Conservation (phyloP, 2,113 vertebrate species). For the Phylloscopus trochiloides region DNA sequence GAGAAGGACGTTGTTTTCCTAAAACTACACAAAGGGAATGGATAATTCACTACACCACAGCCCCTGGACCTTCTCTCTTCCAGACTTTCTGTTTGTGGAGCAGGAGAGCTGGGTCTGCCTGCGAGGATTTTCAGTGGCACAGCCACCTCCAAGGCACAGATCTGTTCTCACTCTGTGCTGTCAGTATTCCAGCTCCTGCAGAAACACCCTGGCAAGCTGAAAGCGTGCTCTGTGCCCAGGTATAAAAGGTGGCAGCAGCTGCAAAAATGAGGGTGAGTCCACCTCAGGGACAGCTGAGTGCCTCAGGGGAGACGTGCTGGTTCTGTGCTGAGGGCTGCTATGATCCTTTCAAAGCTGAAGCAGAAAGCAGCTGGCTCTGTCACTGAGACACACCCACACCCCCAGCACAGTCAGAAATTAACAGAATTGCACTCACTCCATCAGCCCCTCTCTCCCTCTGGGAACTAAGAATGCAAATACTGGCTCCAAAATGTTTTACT, state of each 20-base stretch:
- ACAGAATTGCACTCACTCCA: background rate
- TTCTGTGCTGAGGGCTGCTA: background rate
- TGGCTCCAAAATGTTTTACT: background rate
- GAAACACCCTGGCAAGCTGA: background rate
- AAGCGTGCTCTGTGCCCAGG: accelerated
- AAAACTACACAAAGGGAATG: background rate
- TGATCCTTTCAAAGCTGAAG: background rate
- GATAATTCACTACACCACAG: background rate
- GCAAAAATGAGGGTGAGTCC: background rate
- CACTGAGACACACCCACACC: background rate
- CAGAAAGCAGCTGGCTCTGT: background rate
- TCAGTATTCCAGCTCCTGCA: background rate
- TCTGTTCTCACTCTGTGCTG: background rate
- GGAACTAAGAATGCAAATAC: background rate
- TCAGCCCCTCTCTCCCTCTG: background rate
- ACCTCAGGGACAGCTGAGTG: background rate
- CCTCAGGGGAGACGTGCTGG: accelerated
- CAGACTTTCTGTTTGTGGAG: background rate
- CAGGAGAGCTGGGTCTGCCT: background rate
- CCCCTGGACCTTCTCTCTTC: background rate
- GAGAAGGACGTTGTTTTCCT: background rate
- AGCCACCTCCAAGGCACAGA: background rate
- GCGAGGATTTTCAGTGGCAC: background rate
- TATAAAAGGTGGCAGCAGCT: background rate
- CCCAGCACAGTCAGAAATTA: background rate